Base-by-base conservation (phyloP, 2,113 vertebrate species). In the Gallinago media region DNA sequence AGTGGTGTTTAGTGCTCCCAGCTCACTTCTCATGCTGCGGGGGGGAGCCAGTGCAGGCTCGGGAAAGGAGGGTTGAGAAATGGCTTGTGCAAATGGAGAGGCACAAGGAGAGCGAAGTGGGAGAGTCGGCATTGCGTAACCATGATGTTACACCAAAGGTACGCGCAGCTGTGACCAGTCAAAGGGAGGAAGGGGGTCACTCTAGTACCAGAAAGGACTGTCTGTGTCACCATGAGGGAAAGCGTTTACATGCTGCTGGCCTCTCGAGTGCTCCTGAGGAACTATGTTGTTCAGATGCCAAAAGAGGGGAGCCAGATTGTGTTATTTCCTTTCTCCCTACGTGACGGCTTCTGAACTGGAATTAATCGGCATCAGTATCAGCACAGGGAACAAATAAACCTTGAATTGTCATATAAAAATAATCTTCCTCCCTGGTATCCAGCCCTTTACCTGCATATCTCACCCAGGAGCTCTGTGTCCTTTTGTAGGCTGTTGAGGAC, bases 221-320 rank as follows among this genome's bases (percentile, higher is more conserved):
- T 31, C 58, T 72, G 38, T 88, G 72, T 92, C 70, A 32, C 86
- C 91, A 73, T 10, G 83, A 81, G 72, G 85, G 88, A 95, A 94
- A 95, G 76, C 15, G n/a, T 85, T 96, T 93, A 62, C 38, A 5
- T 89, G 68, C 68, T 89, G 46, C 73, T 61, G 79, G 85, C 80
- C 83, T 78, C 88, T 52, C 0, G 0, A 67, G 65, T 68, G 92
- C 80, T 95, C 54, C 78, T 87, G 76, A 87, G 70, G 70, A 97
- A 49, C 7, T 14, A 9, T 68, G 58, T 71, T 96, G 85, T 93
- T 95, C 68, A 65, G 44, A 75, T 94, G 92, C 85, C 86, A 91
- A 56, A 95, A 82, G 65, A 91, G 23, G 23, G 40, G 80, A 97
- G 91, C 52, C 94, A 91, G 92, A 94, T 67, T 87, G 42, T 96